phyloP scores from a whole-genome alignment of 2,113 vertebrate genomes.

The Chauna torquata region DNA sequence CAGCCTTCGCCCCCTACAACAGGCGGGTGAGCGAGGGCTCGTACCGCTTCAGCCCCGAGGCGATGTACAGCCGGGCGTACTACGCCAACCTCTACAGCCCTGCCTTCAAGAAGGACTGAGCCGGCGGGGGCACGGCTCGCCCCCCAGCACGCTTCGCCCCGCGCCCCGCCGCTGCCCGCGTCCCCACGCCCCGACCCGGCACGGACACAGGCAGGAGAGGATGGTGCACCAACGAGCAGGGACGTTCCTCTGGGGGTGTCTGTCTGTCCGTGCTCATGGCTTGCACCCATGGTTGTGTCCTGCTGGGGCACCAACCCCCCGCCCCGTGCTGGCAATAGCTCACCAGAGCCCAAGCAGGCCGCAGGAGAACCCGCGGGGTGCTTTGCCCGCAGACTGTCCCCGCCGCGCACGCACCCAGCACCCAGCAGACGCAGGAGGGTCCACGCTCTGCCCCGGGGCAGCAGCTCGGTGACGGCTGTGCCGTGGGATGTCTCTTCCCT shows the following conservation, averaged over 20 bases:
- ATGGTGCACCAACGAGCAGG: background rate
- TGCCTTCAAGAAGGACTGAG: constrained; percentile 77
- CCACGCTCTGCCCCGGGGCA: background rate
- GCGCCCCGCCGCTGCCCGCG: background rate
- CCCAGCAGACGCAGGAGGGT: background rate
- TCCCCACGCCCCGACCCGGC: background rate
- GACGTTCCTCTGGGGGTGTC: background rate
- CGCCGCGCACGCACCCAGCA: background rate
- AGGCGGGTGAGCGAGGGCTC: constrained; percentile 76
- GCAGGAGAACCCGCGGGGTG: background rate
- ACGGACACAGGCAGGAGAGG: background rate
- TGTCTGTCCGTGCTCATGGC: background rate
- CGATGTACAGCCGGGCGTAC: constrained; percentile 62
- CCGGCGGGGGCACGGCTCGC: accelerated
- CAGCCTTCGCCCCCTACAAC: constrained; percentile 23
- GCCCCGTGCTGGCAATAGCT: too few relatives aligned
- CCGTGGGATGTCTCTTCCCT: background rate
- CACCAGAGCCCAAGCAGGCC: background rate
- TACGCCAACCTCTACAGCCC: constrained; percentile 62
- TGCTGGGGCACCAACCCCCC: too few relatives aligned
- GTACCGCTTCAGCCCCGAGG: constrained; percentile 73
- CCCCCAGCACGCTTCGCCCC: background rate
- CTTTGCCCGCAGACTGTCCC: background rate
- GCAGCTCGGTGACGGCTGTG: background rate
- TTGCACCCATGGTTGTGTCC: background rate